Evolutionary conservation across 1,140 invertebrate species (phyloP).

Genomic region (Neodiprion fabricii): DNA sequence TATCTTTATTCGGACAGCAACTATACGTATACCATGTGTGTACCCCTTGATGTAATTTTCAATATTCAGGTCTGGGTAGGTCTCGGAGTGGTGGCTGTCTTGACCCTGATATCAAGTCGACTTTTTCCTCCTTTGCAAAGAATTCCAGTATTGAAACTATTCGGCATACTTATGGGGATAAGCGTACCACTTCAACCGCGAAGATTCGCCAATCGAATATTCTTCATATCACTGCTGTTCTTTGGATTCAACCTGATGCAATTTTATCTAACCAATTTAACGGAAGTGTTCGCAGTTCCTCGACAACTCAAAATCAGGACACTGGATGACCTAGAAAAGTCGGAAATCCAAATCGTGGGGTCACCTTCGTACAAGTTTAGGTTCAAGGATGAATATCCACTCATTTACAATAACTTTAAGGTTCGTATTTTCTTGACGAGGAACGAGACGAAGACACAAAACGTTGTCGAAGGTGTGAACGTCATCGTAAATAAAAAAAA

Average conservation of each 20-base stretch:
- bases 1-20: no score
- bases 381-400: neutral
- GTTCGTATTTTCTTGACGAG: neutral
- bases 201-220: neutral
- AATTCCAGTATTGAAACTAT: neutral
- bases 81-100: neutral
- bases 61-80: neutral
- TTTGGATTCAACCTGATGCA: neutral
- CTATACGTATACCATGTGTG: neutral
- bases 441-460: no score
- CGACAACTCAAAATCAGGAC: neutral
- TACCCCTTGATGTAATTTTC: neutral
- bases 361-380: neutral
- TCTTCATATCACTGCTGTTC: neutral
- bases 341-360: neutral
- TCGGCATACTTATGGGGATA: neutral
- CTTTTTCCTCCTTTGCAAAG: neutral
- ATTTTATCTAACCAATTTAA: neutral
- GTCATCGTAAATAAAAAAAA: no score
- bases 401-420: neutral
- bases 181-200: neutral
- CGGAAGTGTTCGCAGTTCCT: neutral
- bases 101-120: neutral
- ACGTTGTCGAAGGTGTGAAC: no score
- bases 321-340: neutral